A percentile compares a stretch with the other conserved stretches of the same genome.
Conservation (phyloP, 2,797 vertebrate genomes). For the Lithobates sylvaticus region DNA sequence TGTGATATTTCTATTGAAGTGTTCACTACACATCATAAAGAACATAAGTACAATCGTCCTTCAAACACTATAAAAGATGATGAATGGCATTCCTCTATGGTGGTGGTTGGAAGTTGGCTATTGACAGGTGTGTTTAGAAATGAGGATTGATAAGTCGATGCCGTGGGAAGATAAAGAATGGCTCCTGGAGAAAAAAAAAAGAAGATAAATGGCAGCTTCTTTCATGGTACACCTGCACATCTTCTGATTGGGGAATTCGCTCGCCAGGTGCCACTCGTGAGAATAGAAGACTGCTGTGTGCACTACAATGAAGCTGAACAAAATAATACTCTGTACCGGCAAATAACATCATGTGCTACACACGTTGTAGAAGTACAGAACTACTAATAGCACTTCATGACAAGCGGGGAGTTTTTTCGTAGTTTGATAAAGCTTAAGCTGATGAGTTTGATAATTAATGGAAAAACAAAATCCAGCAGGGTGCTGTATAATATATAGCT, state of each 20-base stretch:
- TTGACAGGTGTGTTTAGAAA: conserved; percentile 29
- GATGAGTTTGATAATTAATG: not conserved
- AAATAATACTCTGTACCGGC: conserved; percentile 9
- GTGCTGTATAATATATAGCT: too few relatives aligned
- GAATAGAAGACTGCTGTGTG: not conserved
- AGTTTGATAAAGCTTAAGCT: not conserved
- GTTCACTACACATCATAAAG: not conserved
- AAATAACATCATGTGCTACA: conserved; percentile 2
- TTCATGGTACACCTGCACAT: not conserved
- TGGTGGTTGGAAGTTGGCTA: conserved; percentile 24
- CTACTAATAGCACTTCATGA: not conserved
- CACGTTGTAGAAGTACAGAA: not conserved
- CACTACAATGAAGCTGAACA: not conserved
- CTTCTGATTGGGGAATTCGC: conserved; percentile 2
- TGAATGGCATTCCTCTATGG: conserved; percentile 19
- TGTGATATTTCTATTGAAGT: not conserved
- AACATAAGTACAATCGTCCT: not conserved
- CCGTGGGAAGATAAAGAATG: conserved; percentile 17
- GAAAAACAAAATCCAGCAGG: too few relatives aligned
- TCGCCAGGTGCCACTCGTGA: not conserved
- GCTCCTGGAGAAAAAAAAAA: not conserved
- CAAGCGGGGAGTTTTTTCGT: not conserved
- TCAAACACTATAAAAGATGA: not conserved
- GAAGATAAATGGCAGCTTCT: conserved; percentile 7
- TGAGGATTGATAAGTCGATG: conserved; percentile 35